Evolutionary conservation across 2,113 vertebrate species (phyloP).

Genomic region (Grammomys surdaster): DNA sequence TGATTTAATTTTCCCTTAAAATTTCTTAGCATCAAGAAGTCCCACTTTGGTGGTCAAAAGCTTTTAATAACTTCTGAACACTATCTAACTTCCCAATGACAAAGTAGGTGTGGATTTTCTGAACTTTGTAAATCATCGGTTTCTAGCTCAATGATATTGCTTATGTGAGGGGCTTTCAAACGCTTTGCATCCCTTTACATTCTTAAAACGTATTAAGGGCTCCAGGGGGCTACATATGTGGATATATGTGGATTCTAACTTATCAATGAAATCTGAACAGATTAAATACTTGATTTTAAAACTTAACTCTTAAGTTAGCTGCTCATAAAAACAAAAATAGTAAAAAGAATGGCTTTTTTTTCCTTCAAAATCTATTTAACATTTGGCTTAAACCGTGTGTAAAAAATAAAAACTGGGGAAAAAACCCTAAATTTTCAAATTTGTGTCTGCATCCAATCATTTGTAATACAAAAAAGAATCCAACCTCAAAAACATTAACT

Average conservation of each 20-base stretch:
- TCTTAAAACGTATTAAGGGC: not conserved
- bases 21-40: slow-evolving; percentile 17
- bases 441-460: not conserved
- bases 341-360: not conserved
- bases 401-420: not conserved
- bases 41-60: not conserved
- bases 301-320: not conserved
- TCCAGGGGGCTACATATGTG: not conserved
- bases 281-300: slow-evolving; percentile 5
- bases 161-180: not conserved
- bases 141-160: not conserved
- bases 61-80: not conserved
- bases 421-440: not conserved
- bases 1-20: slow-evolving; percentile 20
- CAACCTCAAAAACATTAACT: not conserved
- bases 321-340: not conserved
- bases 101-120: not conserved
- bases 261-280: not conserved
- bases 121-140: not conserved
- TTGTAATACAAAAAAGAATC: slow-evolving; percentile 15
- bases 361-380: slow-evolving; percentile 31
- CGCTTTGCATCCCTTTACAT: not conserved
- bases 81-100: not conserved
- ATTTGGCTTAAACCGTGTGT: not conserved
- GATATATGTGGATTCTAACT: not conserved